A percentile compares a stretch with the other conserved stretches of the same genome.
Evolutionary conservation across 2,113 vertebrate species (phyloP).

Genomic region (Corynorhinus townsendii): DNA sequence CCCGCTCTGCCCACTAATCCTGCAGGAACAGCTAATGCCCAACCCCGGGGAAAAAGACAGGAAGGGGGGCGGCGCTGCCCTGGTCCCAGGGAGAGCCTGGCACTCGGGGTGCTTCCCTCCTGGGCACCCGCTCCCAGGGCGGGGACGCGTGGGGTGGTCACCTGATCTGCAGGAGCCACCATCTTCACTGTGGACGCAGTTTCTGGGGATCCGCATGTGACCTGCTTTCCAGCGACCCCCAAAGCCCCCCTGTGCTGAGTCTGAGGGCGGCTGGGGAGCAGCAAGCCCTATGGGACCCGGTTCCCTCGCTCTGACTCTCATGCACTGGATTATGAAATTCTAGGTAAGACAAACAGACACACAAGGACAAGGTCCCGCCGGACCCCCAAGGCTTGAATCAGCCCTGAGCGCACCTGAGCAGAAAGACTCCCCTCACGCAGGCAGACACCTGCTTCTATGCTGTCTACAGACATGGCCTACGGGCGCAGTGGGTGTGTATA

Average conservation of each 20-base stretch:
- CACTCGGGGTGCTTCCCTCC: neutral
- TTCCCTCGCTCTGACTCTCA: neutral
- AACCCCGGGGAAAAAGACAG: neutral
- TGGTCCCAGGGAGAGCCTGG: neutral
- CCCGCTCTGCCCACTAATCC: neutral
- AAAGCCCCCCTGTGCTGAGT: neutral
- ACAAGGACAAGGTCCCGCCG: too few relatives aligned
- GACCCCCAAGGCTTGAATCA: too few relatives aligned
- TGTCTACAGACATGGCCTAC: too few relatives aligned
- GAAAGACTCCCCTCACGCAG: too few relatives aligned
- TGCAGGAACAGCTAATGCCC: neutral
- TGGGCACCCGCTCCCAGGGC: neutral
- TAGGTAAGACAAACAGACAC: neutral
- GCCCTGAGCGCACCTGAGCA: too few relatives aligned
- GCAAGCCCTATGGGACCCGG: too few relatives aligned
- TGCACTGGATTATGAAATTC: too few relatives aligned
- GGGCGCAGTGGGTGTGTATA: too few relatives aligned
- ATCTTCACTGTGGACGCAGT: neutral
- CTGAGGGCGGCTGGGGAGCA: neutral
- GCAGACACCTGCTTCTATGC: too few relatives aligned
- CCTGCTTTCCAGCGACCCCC: neutral
- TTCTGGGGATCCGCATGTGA: neutral
- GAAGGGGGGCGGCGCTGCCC: neutral
- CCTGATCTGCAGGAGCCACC: neutral
- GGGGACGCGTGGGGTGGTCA: neutral